Base-by-base conservation (phyloP, 2,113 vertebrate species). In the Isurus oxyrinchus region DNA sequence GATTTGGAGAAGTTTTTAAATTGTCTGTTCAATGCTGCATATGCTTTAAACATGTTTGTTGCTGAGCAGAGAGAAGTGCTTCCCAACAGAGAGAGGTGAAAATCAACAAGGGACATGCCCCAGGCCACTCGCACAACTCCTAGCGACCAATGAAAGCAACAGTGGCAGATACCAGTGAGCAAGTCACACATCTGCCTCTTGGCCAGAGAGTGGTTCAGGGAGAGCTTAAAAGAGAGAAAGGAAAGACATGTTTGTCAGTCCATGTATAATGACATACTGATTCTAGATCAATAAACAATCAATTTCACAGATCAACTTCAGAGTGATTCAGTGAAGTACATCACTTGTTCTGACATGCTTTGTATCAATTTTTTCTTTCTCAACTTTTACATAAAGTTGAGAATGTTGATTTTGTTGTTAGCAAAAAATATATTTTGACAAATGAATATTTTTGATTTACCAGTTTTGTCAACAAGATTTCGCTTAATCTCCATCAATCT, bases 41-140 rank as follows among this genome's bases (percentile, higher is more conserved):
- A 91, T 91, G 55, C 55, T 91, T 55, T 91, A 91, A 91, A 84
- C 40, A 35, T 91, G 88, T 91, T 90, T 90, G 55, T 90, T 91
- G 53, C 55, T 31, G 55, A 91, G 88, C 53, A 91, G 88, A 91
- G 57, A 57, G 49, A 90, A 57, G 87, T 57, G 13, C 49, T 57
- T 88, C 87, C 53, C 87, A 53, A 31, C 87, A 91, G 53, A 31
- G 23, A 35, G 23, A 35, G 55, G 13, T 55, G 88, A 59, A 35
- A 90, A 57, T 55, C 27, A 53, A 90, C 87, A 90, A 59, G 55
- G 40, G 87, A 90, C 23, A 23, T 90, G 53, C 49, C 81, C 79
- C 81, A 59, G 87, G 55, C 23, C 53, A 57, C 87, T 90, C 40
- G 55, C 87, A 90, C 53, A 90, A 11, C 27, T 49, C 87, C 53